Conservation (phyloP, 2,888 invertebrate genomes). For the Hyalella azteca region DNA sequence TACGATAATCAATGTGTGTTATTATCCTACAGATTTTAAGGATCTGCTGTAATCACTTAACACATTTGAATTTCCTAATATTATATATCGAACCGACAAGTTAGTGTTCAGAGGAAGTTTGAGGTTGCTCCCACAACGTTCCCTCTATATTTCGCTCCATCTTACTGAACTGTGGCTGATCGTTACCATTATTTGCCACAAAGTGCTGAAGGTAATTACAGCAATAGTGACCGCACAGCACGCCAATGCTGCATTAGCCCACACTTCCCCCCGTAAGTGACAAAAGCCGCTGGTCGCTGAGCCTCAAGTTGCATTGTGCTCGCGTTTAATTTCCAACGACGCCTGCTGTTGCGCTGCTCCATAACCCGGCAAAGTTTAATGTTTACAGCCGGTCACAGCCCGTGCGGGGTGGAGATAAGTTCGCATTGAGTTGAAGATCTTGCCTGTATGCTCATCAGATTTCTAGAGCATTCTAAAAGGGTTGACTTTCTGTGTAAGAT, state of each 20-base stretch:
- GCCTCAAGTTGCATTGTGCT: constrained; percentile 11
- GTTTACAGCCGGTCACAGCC: not conserved
- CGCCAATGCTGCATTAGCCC: constrained; percentile 3
- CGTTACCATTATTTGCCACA: constrained; percentile 20
- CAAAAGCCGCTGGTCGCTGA: not conserved
- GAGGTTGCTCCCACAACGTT: no score
- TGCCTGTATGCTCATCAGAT: no score
- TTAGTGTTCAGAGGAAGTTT: no score
- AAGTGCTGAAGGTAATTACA: constrained; percentile 20
- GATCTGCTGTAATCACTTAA: no score
- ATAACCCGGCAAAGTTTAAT: constrained; percentile 4
- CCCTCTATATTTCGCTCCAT: not conserved
- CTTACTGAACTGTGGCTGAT: not conserved
- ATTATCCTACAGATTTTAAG: no score
- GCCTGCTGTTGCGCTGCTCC: not conserved
- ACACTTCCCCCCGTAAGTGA: not conserved
- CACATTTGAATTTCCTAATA: no score
- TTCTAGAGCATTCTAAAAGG: no score
- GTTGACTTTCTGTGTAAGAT: no score
- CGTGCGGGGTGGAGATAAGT: no score
- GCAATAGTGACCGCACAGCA: constrained; percentile 20
- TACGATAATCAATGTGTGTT: no score
- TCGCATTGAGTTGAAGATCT: no score
- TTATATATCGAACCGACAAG: no score
- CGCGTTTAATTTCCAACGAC: not conserved